Conservation (phyloP, 2,797 vertebrate species). For the Australoheros facetus region DNA sequence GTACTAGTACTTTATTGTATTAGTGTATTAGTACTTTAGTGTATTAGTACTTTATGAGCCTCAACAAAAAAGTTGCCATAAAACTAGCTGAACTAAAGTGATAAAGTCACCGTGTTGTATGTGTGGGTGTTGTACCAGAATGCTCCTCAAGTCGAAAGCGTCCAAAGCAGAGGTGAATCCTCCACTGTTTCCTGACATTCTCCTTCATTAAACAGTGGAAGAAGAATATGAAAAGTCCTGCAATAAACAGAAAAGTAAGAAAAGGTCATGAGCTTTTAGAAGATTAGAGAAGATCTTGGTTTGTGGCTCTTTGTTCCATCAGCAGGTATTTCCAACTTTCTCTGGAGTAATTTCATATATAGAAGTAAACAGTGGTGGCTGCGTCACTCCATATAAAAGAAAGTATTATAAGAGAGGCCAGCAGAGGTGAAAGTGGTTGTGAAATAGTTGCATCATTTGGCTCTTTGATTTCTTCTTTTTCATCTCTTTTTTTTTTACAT, state of each 20-base stretch:
- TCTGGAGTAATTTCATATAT: background rate
- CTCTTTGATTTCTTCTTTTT: conserved; percentile 33
- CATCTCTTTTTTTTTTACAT: background rate
- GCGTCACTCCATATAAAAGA: conserved; percentile 35
- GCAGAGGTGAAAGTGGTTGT: conserved; percentile 18
- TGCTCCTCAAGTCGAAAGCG: conserved; percentile 75
- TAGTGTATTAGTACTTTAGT: too few relatives aligned
- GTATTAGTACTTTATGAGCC: background rate
- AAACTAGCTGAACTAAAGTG: background rate
- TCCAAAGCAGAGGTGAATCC: conserved; percentile 78
- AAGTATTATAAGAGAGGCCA: conserved; percentile 14
- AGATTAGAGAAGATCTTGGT: background rate
- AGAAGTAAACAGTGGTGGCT: conserved; percentile 11
- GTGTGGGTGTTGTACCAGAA: conserved; percentile 63
- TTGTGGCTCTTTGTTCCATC: background rate
- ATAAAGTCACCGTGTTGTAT: background rate
- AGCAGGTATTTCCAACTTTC: conserved; percentile 15
- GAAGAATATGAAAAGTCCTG: conserved; percentile 82
- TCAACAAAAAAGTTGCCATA: background rate
- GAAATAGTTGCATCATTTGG: conserved; percentile 51
- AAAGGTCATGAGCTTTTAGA: background rate
- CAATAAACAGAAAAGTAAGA: conserved; percentile 26
- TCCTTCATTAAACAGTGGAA: conserved; percentile 83
- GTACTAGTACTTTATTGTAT: background rate
- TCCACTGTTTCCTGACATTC: conserved; percentile 80